Evolutionary conservation across 23 tunicate species (phyloP).

Genomic region (Pegea sp.): DNA sequence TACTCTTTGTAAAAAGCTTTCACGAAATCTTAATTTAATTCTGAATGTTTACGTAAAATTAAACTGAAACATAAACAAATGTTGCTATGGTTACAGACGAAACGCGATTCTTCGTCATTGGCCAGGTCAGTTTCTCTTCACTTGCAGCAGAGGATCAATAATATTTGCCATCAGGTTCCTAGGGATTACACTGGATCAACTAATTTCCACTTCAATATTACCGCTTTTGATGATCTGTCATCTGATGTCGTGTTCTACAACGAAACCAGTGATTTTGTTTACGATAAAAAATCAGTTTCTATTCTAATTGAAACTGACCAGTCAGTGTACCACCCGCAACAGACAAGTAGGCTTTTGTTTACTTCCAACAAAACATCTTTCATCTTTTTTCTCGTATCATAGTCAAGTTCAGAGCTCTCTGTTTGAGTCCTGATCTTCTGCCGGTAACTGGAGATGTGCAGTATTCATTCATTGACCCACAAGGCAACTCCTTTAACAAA

Average conservation of each 20-base stretch:
- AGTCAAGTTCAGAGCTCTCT: constrained; percentile 35
- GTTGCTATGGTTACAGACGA: too few species aligned
- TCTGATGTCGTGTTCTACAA: constrained; percentile 3
- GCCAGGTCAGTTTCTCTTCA: neutral
- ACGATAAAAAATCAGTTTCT: constrained; percentile 9
- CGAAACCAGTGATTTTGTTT: constrained; percentile 1
- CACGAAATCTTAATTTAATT: too few species aligned
- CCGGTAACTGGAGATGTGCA: constrained; percentile 22
- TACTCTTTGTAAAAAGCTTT: too few species aligned
- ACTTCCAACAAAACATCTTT: too few species aligned
- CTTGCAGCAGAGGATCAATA: neutral
- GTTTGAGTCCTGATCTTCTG: constrained; percentile 18
- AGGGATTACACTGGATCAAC: constrained; percentile 10
- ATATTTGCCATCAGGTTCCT: constrained; percentile 4
- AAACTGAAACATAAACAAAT: too few species aligned
- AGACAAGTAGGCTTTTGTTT: constrained; percentile 18
- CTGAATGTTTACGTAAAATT: too few species aligned
- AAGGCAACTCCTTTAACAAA: constrained; percentile 6
- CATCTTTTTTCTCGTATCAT: too few species aligned
- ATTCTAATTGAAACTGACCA: constrained; percentile 27
- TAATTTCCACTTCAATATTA: constrained; percentile 9
- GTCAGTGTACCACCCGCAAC: constrained; percentile 18
- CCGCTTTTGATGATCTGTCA: constrained; percentile 11
- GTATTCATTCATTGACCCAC: constrained; percentile 15
- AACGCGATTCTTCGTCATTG: neutral